Evolutionary conservation across 2,797 vertebrate species (phyloP).

Genomic region (Eurystomus glaucurus): DNA sequence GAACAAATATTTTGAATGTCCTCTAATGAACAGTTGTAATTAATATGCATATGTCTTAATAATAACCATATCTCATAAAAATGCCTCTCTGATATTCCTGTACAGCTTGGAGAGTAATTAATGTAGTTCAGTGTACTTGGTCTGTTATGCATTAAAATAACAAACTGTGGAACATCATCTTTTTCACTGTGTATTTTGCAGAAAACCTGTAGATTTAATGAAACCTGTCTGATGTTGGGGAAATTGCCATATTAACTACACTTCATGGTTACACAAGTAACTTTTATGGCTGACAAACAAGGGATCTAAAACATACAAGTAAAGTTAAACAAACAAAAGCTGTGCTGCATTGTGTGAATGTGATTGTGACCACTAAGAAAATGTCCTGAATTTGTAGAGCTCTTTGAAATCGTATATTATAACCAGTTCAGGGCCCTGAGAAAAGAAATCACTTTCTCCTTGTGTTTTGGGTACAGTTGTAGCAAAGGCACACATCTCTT

Average conservation of each 20-base stretch:
- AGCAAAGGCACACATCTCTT: background rate
- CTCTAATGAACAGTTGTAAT: conserved; percentile 14
- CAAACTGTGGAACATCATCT: background rate
- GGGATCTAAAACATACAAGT: background rate
- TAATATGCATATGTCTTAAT: conserved; percentile 21
- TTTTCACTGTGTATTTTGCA: background rate
- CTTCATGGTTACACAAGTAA: background rate
- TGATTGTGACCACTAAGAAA: background rate
- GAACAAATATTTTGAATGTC: background rate
- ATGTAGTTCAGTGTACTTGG: background rate
- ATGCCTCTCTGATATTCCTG: background rate
- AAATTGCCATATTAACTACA: background rate
- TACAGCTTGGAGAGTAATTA: background rate
- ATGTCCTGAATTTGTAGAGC: background rate
- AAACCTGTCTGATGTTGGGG: background rate
- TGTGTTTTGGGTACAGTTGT: background rate
- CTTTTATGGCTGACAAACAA: background rate
- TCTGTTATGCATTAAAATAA: background rate
- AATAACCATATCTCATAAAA: conserved; percentile 17
- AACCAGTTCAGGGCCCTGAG: background rate
- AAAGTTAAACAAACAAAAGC: conserved; percentile 3
- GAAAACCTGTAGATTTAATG: background rate
- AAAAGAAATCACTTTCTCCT: background rate
- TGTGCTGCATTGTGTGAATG: background rate
- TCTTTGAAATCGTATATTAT: background rate